Percentiles rank a stretch among this genome's conserved stretches.
Conservation (phyloP, 2,113 vertebrate genomes). For the Pseudorasbora parva region DNA sequence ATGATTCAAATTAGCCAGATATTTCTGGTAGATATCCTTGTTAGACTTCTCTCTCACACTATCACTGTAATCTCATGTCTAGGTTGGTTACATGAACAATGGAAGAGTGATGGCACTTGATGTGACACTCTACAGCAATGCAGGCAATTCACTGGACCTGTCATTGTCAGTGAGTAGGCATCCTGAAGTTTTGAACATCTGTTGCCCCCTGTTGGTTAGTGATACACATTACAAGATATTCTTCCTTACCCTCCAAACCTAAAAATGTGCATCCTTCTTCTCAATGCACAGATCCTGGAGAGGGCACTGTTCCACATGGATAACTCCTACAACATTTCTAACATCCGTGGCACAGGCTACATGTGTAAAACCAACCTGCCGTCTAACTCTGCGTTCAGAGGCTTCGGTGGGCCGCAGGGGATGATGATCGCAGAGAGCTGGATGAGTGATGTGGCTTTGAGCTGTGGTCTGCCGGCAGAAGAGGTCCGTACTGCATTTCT, state of each 20-base stretch:
- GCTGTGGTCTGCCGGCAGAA: constrained; percentile 81
- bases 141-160: constrained; percentile 87
- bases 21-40: too few species aligned
- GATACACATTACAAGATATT: neutral
- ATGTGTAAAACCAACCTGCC: constrained; percentile 92
- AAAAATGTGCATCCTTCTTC: neutral
- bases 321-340: constrained; percentile 90
- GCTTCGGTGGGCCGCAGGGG: constrained; percentile 93
- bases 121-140: constrained; percentile 85
- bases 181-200: neutral
- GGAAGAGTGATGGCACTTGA: constrained; percentile 88
- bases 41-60: neutral
- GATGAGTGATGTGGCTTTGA: constrained; percentile 84
- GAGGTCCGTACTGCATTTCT: constrained; percentile 72
- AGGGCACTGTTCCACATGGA: constrained; percentile 92
- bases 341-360: constrained; percentile 80
- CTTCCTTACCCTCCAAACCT: neutral
- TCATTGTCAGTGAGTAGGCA: constrained; percentile 82
- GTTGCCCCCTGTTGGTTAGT: neutral
- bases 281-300: constrained; percentile 82
- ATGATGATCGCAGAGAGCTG: constrained; percentile 92
- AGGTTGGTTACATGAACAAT: constrained; percentile 90
- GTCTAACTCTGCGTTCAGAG: constrained; percentile 95
- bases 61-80: constrained; percentile 41
- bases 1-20: neutral